A percentile compares a stretch with the other conserved stretches of the same genome.
phyloP scores from a whole-genome alignment of 37 sponge, comb jelly and placozoan genomes.

The Ephydatia muelleri region DNA sequence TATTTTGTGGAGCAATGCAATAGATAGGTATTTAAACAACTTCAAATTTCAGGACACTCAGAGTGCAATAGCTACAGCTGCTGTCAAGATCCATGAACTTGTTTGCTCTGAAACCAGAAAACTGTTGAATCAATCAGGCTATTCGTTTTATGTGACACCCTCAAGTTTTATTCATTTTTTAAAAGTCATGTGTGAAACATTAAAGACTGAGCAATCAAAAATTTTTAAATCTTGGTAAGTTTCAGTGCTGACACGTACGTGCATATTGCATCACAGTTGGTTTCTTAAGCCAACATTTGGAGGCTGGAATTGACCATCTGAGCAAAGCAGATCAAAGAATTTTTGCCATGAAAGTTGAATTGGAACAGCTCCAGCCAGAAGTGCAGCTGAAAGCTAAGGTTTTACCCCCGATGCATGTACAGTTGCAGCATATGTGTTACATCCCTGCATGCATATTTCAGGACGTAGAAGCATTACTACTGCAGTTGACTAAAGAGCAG shows the following conservation, averaged over 20 bases:
- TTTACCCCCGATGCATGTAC: background rate
- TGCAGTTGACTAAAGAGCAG: conserved; percentile 22
- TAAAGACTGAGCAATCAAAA: background rate
- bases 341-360: conserved; percentile 21
- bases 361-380: conserved; percentile 31
- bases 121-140: background rate
- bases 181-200: background rate
- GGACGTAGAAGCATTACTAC: conserved; percentile 20
- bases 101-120: conserved; percentile 14
- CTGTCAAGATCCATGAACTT: conserved; percentile 20
- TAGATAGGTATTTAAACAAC: too few relatives aligned
- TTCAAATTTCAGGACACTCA: conserved; percentile 11
- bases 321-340: conserved; percentile 17
- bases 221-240: background rate
- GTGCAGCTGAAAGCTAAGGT: conserved; percentile 21
- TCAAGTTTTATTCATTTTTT: conserved; percentile 42
- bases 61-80: conserved; percentile 5
- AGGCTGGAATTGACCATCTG: conserved; percentile 17
- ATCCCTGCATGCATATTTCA: background rate
- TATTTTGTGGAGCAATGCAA: too few relatives aligned
- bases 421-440: too few relatives aligned
- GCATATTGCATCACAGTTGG: background rate
- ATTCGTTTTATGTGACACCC: conserved; percentile 26
- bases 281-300: conserved; percentile 21
- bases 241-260: background rate